Evolutionary conservation across 1,140 invertebrate genomes (phyloP), one percentile per base, ranked within the genome.

Genomic region (Ridgeia piscesae): DNA sequence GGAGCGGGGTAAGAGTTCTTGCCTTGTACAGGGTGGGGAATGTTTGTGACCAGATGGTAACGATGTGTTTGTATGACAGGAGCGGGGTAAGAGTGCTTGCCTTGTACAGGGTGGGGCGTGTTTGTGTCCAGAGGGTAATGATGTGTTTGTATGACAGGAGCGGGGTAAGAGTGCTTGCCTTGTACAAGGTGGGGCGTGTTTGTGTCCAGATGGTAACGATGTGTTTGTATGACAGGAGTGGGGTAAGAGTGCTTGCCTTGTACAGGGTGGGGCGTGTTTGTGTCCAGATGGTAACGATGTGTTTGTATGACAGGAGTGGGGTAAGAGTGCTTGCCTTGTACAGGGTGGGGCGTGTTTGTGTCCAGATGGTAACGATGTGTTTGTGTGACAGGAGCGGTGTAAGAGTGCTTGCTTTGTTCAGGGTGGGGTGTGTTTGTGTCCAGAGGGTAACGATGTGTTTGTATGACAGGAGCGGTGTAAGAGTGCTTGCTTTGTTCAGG

Each of bases 41-140:
- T n/a, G n/a, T n/a, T n/a, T n/a, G n/a, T 50, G 48, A 50, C 48
- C 48, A 50, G 48, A 50, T 8, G n/a, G 42, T 42, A 42, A 90
- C 31, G 89, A 90, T 14, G 89, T 88, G 89, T 91, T 0, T 35
- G 58, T 42, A 88, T 89, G 91, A 50, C 33, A 77, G 21, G 89
- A 89, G 14, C 91, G 89, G 35, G 89, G 88, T 33, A 91, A 33
- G 31, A 77, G 77, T n/a, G n/a, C n/a, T n/a, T n/a, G n/a, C n/a
- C n/a, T n/a, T n/a, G n/a, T n/a, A n/a, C n/a, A n/a, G n/a, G n/a
- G n/a, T n/a, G n/a, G n/a, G n/a, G n/a, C n/a, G n/a, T n/a, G n/a
- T n/a, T n/a, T n/a, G 42, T 4, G 42, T 6, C 4, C 42, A 4
- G 11, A 42, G 4, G 42, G 4, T 42, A 42, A 11, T 42, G 4